Percentiles rank a stretch among this genome's conserved stretches.
These are phyloP conservation scores for Formica exsecta DNA, from an alignment of 1,140 invertebrate genomes.

Conservation along the genomic window DNA sequence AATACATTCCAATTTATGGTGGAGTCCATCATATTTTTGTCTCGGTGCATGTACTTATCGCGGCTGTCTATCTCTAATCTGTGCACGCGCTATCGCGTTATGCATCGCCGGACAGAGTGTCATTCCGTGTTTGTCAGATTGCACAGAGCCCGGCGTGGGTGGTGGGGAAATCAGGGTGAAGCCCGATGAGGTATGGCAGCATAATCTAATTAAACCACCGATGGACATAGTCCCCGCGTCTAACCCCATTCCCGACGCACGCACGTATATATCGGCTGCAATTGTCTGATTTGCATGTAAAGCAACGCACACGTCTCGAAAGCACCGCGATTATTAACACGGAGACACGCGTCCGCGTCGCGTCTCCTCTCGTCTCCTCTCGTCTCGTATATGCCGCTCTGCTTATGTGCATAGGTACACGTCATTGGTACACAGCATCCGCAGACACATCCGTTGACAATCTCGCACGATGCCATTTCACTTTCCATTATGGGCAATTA, in stretches of 20 bases:
- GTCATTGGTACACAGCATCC: slow-evolving; percentile 44
- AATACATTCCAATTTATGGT: slow-evolving; percentile 64
- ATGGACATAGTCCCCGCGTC: slow-evolving; percentile 66
- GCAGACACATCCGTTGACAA: slow-evolving; percentile 50
- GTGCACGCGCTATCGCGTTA: slow-evolving; percentile 22
- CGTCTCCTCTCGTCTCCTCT: not conserved
- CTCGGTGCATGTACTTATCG: slow-evolving; percentile 54
- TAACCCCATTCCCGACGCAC: slow-evolving; percentile 63
- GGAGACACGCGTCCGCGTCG: slow-evolving; percentile 62
- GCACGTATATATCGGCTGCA: slow-evolving; percentile 73
- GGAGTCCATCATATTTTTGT: slow-evolving; percentile 67
- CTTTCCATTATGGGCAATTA: slow-evolving; percentile 42
- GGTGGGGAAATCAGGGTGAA: slow-evolving; percentile 69
- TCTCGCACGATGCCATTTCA: slow-evolving; percentile 37
- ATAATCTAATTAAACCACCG: slow-evolving; percentile 80
- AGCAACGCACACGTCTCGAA: slow-evolving; percentile 71
- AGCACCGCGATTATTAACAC: slow-evolving; percentile 78
- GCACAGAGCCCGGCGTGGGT: slow-evolving; percentile 42
- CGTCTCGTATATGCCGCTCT: not conserved
- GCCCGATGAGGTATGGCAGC: slow-evolving; percentile 71
- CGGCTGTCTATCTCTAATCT: slow-evolving; percentile 56
- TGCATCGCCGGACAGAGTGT: slow-evolving; percentile 66
- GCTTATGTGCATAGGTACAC: slow-evolving; percentile 32
- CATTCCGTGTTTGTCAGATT: slow-evolving; percentile 71
- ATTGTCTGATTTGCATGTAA: slow-evolving; percentile 81